These are phyloP conservation scores for Brevimyrus niger DNA, from an alignment of 2,113 vertebrate species.

Conservation along the genomic window DNA sequence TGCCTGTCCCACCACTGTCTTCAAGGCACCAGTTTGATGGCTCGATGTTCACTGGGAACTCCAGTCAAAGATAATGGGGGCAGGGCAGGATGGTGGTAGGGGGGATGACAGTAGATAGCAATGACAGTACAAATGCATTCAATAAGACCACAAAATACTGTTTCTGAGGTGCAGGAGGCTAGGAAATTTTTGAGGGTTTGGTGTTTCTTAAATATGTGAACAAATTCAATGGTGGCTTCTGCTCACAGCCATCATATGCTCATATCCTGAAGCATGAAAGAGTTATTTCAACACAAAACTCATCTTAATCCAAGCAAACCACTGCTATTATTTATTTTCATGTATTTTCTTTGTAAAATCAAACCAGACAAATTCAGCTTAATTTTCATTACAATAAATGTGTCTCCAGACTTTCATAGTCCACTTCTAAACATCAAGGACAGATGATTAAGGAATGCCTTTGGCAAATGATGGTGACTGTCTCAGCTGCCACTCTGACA, in stretches of 20 bases:
- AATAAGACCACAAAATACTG: not conserved
- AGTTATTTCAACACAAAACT: not conserved
- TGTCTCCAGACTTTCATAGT: not conserved
- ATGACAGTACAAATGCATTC: not conserved
- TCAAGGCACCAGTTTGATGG: not conserved
- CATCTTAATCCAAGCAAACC: not conserved
- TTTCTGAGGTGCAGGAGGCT: not conserved
- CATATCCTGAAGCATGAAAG: not conserved
- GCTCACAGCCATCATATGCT: not conserved
- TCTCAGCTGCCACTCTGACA: not conserved
- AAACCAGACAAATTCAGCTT: not conserved
- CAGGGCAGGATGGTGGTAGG: not conserved
- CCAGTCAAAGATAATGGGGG: not conserved
- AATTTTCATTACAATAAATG: not conserved
- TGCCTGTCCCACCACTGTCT: not conserved
- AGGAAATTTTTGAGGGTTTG: not conserved
- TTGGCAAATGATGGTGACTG: not conserved
- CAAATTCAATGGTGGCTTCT: not conserved
- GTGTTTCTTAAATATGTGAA: not conserved
- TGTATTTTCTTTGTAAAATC: not conserved
- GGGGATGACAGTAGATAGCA: not conserved
- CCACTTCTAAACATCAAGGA: not conserved
- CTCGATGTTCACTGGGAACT: not conserved
- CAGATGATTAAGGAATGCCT: not conserved
- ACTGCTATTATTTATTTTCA: not conserved